Percentiles rank a stretch among this genome's conserved stretches.
Evolutionary conservation across 2,888 invertebrate species (phyloP).

Genomic region (Xanthia togata): DNA sequence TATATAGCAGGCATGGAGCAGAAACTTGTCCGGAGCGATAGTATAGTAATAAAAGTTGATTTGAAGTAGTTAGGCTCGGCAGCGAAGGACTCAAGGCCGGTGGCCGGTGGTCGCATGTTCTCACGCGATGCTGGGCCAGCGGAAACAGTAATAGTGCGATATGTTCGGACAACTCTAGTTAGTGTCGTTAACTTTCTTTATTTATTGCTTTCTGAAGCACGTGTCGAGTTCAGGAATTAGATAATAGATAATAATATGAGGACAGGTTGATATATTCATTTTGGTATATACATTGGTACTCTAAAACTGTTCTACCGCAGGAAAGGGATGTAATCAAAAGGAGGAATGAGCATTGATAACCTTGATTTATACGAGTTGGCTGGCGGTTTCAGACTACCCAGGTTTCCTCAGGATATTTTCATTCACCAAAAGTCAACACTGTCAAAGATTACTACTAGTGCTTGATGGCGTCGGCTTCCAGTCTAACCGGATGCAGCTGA

Average conservation of each 20-base stretch:
- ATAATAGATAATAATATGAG: background rate
- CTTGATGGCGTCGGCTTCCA: background rate
- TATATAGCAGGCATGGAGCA: constrained; percentile 36
- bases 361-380: background rate
- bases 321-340: background rate
- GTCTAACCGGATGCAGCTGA: no score
- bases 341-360: background rate
- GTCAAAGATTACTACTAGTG: background rate
- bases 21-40: constrained; percentile 60
- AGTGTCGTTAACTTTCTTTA: constrained; percentile 44
- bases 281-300: background rate
- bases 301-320: background rate
- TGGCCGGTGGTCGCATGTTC: constrained; percentile 72
- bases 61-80: constrained; percentile 65
- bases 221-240: constrained; percentile 19
- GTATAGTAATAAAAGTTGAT: constrained; percentile 64
- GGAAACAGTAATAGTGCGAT: constrained; percentile 67
- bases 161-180: constrained; percentile 60
- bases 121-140: constrained; percentile 74
- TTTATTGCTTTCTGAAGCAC: constrained; percentile 35
- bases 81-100: constrained; percentile 76
- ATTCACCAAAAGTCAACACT: background rate
- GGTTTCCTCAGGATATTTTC: background rate
- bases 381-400: background rate
- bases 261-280: background rate